A percentile compares a stretch with the other conserved stretches of the same genome.
Conservation (phyloP, 2,888 invertebrate species). For the Drosophila colorata region DNA sequence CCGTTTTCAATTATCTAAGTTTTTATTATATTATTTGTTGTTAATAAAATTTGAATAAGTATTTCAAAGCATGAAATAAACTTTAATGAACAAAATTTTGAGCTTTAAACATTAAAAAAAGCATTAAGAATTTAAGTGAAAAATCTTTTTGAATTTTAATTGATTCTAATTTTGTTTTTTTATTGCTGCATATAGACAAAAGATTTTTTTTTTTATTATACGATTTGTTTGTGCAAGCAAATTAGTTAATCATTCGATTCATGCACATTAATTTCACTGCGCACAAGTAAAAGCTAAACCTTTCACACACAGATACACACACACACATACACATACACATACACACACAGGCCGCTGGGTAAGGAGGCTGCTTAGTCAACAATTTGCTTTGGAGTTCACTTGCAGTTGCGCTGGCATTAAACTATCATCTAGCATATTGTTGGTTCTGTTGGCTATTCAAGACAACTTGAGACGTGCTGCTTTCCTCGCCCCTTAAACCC, state of each 20-base stretch:
- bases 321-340: not conserved
- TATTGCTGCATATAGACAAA: no score
- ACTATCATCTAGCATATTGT: conserved; percentile 55
- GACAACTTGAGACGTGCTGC: conserved; percentile 28
- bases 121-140: no score
- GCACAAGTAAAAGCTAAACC: conserved; percentile 7
- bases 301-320: conserved; percentile 5
- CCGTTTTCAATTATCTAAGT: no score
- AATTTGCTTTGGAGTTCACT: conserved; percentile 37
- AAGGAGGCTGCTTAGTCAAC: conserved; percentile 53
- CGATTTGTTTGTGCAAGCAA: no score
- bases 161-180: no score
- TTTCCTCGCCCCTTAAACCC: not conserved
- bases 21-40: no score
- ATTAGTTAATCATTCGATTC: not conserved
- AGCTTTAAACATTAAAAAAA: no score
- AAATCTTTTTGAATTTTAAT: no score
- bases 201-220: no score
- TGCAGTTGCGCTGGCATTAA: conserved; percentile 54
- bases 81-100: no score
- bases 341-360: not conserved
- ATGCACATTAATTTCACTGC: conserved; percentile 8
- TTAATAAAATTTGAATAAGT: no score
- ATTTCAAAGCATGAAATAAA: no score
- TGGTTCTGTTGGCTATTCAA: conserved; percentile 36